A percentile compares a stretch with the other conserved stretches of the same genome.
phyloP scores from a whole-genome alignment of 2,113 vertebrate species.

The Paratilapia polleni region DNA sequence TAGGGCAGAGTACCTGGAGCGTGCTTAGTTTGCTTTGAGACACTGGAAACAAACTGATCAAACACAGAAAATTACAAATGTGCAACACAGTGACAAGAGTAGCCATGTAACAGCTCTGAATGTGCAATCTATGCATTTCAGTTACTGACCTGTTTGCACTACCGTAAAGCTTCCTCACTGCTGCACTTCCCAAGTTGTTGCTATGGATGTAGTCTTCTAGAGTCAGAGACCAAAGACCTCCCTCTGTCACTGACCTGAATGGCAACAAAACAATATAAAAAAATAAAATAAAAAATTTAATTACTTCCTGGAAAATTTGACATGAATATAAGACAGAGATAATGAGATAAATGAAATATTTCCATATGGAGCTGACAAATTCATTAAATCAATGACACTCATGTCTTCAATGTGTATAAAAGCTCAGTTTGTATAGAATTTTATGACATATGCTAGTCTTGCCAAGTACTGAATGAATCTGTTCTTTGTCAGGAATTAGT shows the following conservation, averaged over 20 bases:
- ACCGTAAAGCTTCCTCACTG: constrained; percentile 82
- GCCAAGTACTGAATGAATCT: not conserved
- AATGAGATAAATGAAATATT: not conserved
- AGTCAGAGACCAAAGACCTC: constrained; percentile 91
- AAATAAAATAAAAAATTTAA: not conserved
- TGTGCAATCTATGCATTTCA: not conserved
- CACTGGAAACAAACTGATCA: constrained; percentile 86
- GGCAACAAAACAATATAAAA: not conserved
- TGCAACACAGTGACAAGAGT: not conserved
- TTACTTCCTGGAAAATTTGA: not conserved
- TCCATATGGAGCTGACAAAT: not conserved
- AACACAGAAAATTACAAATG: constrained; percentile 3
- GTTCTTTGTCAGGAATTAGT: not conserved
- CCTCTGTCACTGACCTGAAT: constrained; percentile 85
- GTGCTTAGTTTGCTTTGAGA: constrained; percentile 89
- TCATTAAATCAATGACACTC: not conserved
- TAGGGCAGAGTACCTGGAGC: constrained; percentile 87
- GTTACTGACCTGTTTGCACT: constrained; percentile 83
- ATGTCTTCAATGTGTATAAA: not conserved
- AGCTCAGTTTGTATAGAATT: not conserved
- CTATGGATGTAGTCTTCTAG: constrained; percentile 82
- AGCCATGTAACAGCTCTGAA: not conserved
- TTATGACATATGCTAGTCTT: not conserved
- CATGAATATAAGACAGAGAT: not conserved
- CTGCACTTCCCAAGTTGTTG: constrained; percentile 59